Base-by-base conservation (phyloP, 2,113 vertebrate species). In the Gobiocypris rarus region DNA sequence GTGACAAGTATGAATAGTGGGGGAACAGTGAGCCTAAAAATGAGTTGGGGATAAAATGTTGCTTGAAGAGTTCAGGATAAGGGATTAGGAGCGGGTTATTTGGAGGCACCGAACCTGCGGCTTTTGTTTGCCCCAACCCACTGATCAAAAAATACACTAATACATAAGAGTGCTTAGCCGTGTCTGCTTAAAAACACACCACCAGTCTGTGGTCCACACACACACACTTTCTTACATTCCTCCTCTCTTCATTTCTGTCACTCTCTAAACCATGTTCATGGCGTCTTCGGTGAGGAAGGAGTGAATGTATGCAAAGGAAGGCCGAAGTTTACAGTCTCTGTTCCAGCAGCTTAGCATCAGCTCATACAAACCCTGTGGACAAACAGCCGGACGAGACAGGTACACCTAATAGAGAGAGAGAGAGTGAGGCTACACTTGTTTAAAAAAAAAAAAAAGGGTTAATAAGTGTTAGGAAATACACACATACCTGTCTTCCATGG, bases 261-360 rank as follows among this genome's bases (percentile, higher is more conserved):
- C n/a, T 31, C 19, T 76, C 67, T 89, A 97, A 89, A 94, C 95
- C 87, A 96, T 96, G 90, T 97, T 97, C 93, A 97, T 94, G 3
- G 94, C 96, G 4, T 97, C 96, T 84, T 97, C 96, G 0, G 95
- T 94, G 56, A 98, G 94, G 84, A 96, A 96, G 80, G 93, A 93
- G 90, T 97, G 95, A 89, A 97, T 93, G 88, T 96, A 89, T 82
- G 94, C 87, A 65, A 98, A 98, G 22, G 95, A 93, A 0, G 97
- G 97, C 4, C 97, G 94, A 84, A 96, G 95, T 88, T 96, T 96
- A 77, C 96, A 96, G 91, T 98, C 97, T 84, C 97, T 92, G 89
- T 96, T 94, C 97, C 97, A 98, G 93, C 97, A 98, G 88, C 89
- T 95, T 85, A 97, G 89, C 96, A 98, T 98, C 88, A 97, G 92